phyloP scores from a whole-genome alignment of 2,888 invertebrate species.

The Pterobdella sp. region DNA sequence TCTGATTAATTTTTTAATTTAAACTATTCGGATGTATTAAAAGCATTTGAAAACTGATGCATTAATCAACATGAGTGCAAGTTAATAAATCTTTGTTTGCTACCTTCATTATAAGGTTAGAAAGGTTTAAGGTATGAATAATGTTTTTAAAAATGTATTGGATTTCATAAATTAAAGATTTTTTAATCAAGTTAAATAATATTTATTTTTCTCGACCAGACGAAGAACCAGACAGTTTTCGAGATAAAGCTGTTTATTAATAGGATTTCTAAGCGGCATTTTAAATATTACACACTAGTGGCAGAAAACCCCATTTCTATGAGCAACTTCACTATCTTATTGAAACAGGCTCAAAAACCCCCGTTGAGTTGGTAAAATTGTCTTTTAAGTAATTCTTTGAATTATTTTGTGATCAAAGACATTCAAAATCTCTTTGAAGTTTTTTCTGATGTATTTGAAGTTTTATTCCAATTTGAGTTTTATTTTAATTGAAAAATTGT shows the following conservation, averaged over 20 bases:
- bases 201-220: background rate
- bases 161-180: too few species aligned
- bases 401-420: background rate
- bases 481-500: background rate
- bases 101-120: too few species aligned
- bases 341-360: background rate
- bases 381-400: background rate
- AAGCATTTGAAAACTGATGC: too few species aligned
- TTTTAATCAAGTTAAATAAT: background rate
- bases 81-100: background rate
- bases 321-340: background rate
- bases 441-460: background rate
- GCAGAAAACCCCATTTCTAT: conserved; percentile 29
- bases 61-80: too few species aligned
- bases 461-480: background rate
- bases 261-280: conserved; percentile 21
- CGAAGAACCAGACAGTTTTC: conserved; percentile 22
- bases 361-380: background rate
- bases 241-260: conserved; percentile 25
- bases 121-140: too few species aligned
- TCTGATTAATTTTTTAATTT: too few species aligned
- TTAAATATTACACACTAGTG: conserved; percentile 29
- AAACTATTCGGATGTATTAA: too few species aligned
- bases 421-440: background rate
- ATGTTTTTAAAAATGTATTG: too few species aligned